Evolutionary conservation across 2,113 vertebrate genomes (phyloP).

Genomic region (Laterallus jamaicensis): DNA sequence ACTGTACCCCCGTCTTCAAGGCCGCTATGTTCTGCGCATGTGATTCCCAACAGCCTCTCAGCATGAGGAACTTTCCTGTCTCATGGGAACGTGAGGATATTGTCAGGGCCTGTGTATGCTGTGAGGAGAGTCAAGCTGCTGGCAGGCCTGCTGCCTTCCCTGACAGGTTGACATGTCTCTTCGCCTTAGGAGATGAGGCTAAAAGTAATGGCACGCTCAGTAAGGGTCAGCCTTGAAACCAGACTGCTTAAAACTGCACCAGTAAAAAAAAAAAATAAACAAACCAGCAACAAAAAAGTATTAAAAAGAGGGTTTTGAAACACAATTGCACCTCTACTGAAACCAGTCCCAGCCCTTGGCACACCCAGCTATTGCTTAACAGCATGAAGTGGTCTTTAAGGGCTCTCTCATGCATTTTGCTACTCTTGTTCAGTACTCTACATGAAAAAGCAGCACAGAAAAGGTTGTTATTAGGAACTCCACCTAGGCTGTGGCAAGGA

Average conservation of each 20-base stretch:
- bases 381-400: background rate
- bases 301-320: background rate
- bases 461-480: background rate
- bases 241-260: background rate
- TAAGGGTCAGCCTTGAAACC: background rate
- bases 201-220: background rate
- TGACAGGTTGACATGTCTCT: no score
- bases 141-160: no score
- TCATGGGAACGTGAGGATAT: no score
- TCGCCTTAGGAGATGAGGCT: background rate
- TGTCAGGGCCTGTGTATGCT: no score
- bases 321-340: fast-evolving
- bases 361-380: background rate
- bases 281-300: background rate
- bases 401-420: background rate
- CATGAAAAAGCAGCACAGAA: background rate
- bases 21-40: no score
- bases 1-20: no score
- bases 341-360: background rate
- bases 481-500: background rate
- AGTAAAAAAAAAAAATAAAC: background rate
- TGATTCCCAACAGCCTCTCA: no score
- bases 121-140: no score
- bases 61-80: no score
- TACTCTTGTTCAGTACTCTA: background rate